Conservation (phyloP, 2,113 vertebrate genomes). For the Tursiops truncatus region DNA sequence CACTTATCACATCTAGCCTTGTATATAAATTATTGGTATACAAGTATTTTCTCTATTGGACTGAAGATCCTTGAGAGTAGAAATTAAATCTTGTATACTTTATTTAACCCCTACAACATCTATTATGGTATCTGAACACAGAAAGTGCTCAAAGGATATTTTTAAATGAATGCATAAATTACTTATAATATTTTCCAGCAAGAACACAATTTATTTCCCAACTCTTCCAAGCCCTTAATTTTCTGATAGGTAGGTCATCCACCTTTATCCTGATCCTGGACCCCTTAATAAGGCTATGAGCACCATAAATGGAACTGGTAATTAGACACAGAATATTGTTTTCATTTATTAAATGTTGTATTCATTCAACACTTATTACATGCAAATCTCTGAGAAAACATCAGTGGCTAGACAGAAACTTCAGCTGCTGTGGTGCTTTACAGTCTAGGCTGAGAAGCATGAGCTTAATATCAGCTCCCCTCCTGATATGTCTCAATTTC, state of each 20-base stretch:
- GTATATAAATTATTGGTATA: not conserved
- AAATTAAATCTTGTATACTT: slow-evolving; percentile 8
- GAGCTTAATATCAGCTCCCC: not conserved
- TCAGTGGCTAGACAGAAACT: not conserved
- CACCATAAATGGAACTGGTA: not conserved
- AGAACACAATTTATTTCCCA: slow-evolving; percentile 8
- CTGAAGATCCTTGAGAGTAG: not conserved
- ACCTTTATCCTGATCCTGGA: not conserved
- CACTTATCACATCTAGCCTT: not conserved
- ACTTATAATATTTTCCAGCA: not conserved
- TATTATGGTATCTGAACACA: not conserved
- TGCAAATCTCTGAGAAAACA: not conserved
- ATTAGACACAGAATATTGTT: not conserved
- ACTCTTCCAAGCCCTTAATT: not conserved
- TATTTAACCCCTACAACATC: not conserved
- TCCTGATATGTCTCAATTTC: not conserved
- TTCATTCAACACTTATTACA: not conserved
- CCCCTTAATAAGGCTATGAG: not conserved
- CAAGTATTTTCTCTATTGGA: not conserved
- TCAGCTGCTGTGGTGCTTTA: not conserved
- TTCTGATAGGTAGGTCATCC: not conserved
- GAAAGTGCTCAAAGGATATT: not conserved
- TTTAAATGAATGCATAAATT: slow-evolving; percentile 36
- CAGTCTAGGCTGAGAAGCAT: not conserved
- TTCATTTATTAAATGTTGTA: not conserved